These are phyloP conservation scores for Ichneumon xanthorius DNA, from an alignment of 2,888 invertebrate genomes.

Conservation along the genomic window DNA sequence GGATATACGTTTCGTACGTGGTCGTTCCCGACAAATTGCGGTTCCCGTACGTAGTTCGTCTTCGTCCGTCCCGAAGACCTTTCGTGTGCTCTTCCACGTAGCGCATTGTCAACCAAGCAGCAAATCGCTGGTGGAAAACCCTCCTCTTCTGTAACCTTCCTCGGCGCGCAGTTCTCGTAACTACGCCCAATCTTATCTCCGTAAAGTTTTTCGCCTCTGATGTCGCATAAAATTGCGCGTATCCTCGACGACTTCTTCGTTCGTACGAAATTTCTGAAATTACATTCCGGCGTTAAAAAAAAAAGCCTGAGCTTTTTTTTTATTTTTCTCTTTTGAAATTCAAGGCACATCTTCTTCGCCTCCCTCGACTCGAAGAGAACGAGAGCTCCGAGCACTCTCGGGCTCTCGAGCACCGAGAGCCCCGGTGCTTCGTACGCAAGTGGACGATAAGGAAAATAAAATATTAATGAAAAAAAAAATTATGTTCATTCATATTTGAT, in stretches of 20 bases:
- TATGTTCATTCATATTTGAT: too few relatives aligned
- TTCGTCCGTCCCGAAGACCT: constrained; percentile 32
- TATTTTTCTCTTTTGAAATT: neutral
- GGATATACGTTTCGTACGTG: constrained; percentile 54
- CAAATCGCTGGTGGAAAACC: constrained; percentile 25
- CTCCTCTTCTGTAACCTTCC: neutral
- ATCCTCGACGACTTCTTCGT: neutral
- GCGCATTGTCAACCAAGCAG: constrained; percentile 30
- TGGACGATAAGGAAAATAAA: too few relatives aligned
- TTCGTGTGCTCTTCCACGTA: constrained; percentile 5
- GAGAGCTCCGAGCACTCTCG: neutral
- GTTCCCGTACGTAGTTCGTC: constrained; percentile 49
- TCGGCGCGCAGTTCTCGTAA: neutral
- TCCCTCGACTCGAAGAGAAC: too few relatives aligned
- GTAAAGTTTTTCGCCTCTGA: neutral
- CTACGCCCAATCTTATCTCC: neutral
- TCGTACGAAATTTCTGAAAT: neutral
- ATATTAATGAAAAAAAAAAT: too few relatives aligned
- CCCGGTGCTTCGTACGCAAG: neutral
- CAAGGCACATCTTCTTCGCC: neutral
- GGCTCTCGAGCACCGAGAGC: neutral
- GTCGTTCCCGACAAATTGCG: constrained; percentile 55
- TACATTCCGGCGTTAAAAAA: neutral
- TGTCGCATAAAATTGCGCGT: constrained; percentile 9
- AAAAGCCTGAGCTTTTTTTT: constrained; percentile 2